Evolutionary conservation across 2,113 vertebrate genomes (phyloP), one percentile per base, ranked within the genome.

Genomic region (Cheirogaleus medius): DNA sequence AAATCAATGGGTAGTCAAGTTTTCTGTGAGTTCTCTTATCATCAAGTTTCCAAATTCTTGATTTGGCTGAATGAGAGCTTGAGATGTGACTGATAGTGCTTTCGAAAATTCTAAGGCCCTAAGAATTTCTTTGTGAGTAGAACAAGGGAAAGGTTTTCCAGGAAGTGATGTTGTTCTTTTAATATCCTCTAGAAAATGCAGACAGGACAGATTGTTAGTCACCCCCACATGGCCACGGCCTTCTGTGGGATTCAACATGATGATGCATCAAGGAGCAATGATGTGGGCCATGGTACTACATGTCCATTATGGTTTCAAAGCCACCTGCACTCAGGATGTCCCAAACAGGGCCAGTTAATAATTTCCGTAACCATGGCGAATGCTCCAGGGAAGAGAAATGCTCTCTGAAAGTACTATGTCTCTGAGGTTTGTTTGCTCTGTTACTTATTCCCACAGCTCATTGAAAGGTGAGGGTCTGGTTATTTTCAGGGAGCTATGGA

Each of bases 211-310:
- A 14, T 25, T 18, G 8, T 8, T 34, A 27, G 23, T 68, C 54
- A 80, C 39, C 7, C 9, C 2, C 14, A 23, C 3, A 76, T 0
- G 15, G 34, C 27, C 10, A 66, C 0, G 25, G 54, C 42, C 39
- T 47, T 42, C 82, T 63, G 27, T 39, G 42, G 13, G 37, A 73
- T 21, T 52, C 86, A 69, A n/a, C 32, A 63, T 60, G 3, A 32
- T 1, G 13, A 63, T 3, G 14, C 17, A 39, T 47, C 42, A 18
- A 68, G 58, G 27, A 23, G n/a, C 39, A 29, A 18, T 3, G 34
- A 4, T 13, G 7, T 14, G 1, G 60, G 27, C 8, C 15, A 34
- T 3, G 4, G 32, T 6, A 6, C 32, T 4, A 3, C 6, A 84
- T 3, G 6, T 32, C 17, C 15, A 5, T 6, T 1, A 17, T 0